A percentile compares a stretch with the other conserved stretches of the same genome.
phyloP scores from a whole-genome alignment of 2,888 invertebrate species.

The Taenaris catops region DNA sequence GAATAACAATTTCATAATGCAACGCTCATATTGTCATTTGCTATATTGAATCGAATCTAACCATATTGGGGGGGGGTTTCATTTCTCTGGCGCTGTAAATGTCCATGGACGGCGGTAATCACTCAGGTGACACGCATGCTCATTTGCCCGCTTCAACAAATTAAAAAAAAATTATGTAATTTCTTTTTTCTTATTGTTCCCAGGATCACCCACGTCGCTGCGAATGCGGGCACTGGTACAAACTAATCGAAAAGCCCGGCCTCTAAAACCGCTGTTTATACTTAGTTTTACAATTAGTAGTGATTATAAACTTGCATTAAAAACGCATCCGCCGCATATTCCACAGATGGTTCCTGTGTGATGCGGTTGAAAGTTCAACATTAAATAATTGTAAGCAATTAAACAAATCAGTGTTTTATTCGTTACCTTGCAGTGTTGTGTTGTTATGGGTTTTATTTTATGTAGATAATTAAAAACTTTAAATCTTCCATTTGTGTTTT shows the following conservation, averaged over 20 bases:
- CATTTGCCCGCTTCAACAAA: too few relatives aligned
- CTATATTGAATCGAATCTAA: too few relatives aligned
- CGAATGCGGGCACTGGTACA: conserved; percentile 98
- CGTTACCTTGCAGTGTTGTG: conserved; percentile 31
- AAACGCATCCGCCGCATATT: conserved; percentile 48
- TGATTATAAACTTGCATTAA: conserved; percentile 48
- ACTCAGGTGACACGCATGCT: too few relatives aligned
- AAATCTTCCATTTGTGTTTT: conserved; percentile 18
- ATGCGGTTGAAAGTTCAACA: conserved; percentile 44
- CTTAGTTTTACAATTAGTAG: conserved; percentile 56
- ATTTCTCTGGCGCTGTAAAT: too few relatives aligned
- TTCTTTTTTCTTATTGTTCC: conserved; percentile 26
- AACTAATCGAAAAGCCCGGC: conserved; percentile 89
- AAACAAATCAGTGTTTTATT: conserved; percentile 53
- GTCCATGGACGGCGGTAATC: too few relatives aligned
- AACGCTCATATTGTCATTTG: too few relatives aligned
- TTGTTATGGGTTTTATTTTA: conserved; percentile 30
- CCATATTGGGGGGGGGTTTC: too few relatives aligned
- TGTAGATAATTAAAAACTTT: conserved; percentile 32
- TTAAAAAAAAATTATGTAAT: too few relatives aligned
- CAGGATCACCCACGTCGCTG: conserved; percentile 94
- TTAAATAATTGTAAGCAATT: conserved; percentile 68
- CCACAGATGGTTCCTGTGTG: conserved; percentile 23
- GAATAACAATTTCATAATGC: too few relatives aligned
- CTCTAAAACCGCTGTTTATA: conserved; percentile 74